These are phyloP conservation scores for Andrena praecox DNA, from an alignment of 2,888 invertebrate genomes.

Conservation along the genomic window DNA sequence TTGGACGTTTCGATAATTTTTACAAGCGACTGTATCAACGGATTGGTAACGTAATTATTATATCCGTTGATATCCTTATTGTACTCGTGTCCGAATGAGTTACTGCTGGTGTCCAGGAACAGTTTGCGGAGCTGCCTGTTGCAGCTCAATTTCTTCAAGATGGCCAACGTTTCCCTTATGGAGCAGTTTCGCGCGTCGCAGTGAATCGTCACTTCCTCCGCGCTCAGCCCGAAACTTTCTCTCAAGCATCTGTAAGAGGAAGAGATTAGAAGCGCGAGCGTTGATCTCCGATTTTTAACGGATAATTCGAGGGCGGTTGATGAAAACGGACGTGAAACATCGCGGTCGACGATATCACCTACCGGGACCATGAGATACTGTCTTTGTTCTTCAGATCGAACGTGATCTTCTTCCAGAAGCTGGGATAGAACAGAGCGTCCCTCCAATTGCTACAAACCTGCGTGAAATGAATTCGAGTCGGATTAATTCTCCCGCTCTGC, in stretches of 20 bases:
- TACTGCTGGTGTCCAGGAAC: conserved; percentile 81
- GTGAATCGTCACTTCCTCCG: conserved; percentile 83
- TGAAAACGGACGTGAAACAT: no score
- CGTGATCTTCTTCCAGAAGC: conserved; percentile 84
- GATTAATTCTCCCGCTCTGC: conserved; percentile 6
- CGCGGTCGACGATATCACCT: conserved; percentile 18
- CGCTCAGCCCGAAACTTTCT: conserved; percentile 83
- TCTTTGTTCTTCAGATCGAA: conserved; percentile 82
- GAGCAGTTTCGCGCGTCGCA: conserved; percentile 82
- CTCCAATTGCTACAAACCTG: conserved; percentile 87
- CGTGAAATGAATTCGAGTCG: conserved; percentile 26
- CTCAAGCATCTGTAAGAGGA: conserved; percentile 77
- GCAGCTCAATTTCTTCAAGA: conserved; percentile 81
- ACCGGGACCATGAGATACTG: conserved; percentile 82
- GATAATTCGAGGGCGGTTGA: no score
- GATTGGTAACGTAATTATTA: conserved; percentile 31
- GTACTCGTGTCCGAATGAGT: conserved; percentile 75
- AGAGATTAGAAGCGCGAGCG: background rate
- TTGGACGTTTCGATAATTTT: conserved; percentile 85
- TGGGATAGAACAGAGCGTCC: conserved; percentile 84
- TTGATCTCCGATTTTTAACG: no score
- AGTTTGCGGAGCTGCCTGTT: conserved; percentile 83
- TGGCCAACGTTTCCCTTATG: conserved; percentile 78
- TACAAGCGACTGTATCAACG: conserved; percentile 81
- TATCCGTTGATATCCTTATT: conserved; percentile 70